A percentile compares a stretch with the other conserved stretches of the same genome.
phyloP scores from a whole-genome alignment of 2,797 vertebrate genomes.

The Prunella strophiata region DNA sequence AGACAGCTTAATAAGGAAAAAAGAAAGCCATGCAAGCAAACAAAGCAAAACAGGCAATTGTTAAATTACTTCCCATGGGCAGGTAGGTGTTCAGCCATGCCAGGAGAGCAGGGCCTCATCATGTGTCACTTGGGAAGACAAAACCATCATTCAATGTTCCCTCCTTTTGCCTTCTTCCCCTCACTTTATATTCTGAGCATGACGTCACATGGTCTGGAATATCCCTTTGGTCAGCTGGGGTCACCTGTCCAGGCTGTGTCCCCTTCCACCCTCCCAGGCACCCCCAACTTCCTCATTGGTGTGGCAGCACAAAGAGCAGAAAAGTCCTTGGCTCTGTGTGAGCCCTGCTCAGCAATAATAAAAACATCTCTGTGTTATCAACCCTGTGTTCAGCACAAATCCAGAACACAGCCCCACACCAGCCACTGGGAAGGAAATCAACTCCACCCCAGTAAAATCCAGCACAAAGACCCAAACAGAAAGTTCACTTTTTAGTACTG shows the following conservation, averaged over 20 bases:
- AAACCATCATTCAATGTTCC: neutral
- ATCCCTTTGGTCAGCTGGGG: neutral
- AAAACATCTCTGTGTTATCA: neutral
- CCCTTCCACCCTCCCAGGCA: neutral
- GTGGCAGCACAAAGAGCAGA: rapidly evolving
- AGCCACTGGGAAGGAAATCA: neutral
- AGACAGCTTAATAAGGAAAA: neutral
- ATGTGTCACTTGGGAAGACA: neutral
- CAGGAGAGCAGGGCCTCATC: neutral
- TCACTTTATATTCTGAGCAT: too few relatives aligned
- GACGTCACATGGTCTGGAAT: neutral
- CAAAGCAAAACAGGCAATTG: neutral
- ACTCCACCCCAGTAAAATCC: neutral
- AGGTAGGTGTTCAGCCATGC: neutral
- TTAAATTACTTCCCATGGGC: neutral
- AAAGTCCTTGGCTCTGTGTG: neutral
- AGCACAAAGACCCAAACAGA: neutral
- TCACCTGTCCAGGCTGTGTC: neutral
- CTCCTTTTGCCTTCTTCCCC: neutral
- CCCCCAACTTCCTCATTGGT: rapidly evolving
- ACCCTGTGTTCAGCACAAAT: neutral
- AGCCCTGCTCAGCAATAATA: neutral
- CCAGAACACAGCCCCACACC: rapidly evolving
- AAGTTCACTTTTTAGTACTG: neutral
- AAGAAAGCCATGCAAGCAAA: neutral